Percentiles rank a stretch among this genome's conserved stretches.
Conservation (phyloP, 2,797 vertebrate species). For the Phataginus tricuspis region DNA sequence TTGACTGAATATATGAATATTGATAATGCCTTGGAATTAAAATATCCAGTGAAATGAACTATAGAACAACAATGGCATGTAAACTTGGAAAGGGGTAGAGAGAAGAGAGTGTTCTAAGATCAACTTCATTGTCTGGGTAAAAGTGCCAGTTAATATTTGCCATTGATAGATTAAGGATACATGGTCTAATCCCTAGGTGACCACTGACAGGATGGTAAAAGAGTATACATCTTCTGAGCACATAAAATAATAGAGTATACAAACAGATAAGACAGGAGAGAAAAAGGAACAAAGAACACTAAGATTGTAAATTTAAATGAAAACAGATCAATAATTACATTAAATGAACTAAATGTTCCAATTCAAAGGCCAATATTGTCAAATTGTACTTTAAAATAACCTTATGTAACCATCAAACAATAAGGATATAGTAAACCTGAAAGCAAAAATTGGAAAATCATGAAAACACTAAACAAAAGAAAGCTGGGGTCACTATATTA, state of each 20-base stretch:
- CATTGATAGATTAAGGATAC: neutral
- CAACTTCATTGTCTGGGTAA: neutral
- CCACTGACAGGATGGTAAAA: neutral
- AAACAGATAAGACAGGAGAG: neutral
- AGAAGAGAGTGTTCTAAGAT: neutral
- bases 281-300: neutral
- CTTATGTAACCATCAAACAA: neutral
- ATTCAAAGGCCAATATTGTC: neutral
- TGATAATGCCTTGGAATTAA: neutral
- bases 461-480: neutral
- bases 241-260: neutral
- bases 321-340: neutral
- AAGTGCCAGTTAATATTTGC: neutral
- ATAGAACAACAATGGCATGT: neutral
- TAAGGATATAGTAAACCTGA: neutral
- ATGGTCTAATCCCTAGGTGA: neutral
- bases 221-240: neutral
- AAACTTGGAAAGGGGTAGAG: neutral
- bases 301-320: neutral
- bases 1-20: neutral
- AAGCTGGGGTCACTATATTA: neutral
- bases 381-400: conserved; percentile 5
- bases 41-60: conserved; percentile 13
- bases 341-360: neutral
- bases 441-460: neutral